phyloP scores from a whole-genome alignment of 35 echinoderm and acorn worm species.

The Heliocidaris tuberculata region DNA sequence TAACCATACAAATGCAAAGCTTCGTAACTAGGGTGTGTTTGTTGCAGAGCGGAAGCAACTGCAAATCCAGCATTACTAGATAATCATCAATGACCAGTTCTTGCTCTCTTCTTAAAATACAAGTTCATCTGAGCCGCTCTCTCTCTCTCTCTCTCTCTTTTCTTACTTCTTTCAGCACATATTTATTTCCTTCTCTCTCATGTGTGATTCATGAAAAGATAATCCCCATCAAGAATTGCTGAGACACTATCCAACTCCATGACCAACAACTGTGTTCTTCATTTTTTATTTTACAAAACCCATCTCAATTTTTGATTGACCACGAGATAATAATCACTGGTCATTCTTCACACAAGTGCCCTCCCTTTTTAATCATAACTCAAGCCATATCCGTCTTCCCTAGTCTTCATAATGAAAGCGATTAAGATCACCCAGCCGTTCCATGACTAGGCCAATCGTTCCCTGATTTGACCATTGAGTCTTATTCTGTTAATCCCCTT shows the following conservation, averaged over 20 bases:
- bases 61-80: constrained; percentile 22
- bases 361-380: neutral
- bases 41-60: constrained; percentile 31
- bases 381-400: neutral
- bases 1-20: neutral
- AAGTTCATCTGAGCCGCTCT: neutral
- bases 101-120: constrained; percentile 8
- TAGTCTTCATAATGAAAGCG: neutral
- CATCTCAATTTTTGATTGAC: neutral
- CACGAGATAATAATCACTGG: neutral
- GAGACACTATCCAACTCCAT: neutral
- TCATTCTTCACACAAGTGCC: neutral
- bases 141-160: neutral
- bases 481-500: neutral
- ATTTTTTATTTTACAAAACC: neutral
- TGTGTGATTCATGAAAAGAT: neutral
- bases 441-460: neutral
- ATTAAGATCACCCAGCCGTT: neutral
- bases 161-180: neutral
- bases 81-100: constrained; percentile 39
- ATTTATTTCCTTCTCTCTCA: neutral
- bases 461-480: neutral
- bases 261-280: neutral
- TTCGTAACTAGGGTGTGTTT: constrained; percentile 40
- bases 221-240: neutral